These are phyloP conservation scores for Rhodeus uyekii DNA, from an alignment of 2,797 vertebrate genomes.

Conservation along the genomic window DNA sequence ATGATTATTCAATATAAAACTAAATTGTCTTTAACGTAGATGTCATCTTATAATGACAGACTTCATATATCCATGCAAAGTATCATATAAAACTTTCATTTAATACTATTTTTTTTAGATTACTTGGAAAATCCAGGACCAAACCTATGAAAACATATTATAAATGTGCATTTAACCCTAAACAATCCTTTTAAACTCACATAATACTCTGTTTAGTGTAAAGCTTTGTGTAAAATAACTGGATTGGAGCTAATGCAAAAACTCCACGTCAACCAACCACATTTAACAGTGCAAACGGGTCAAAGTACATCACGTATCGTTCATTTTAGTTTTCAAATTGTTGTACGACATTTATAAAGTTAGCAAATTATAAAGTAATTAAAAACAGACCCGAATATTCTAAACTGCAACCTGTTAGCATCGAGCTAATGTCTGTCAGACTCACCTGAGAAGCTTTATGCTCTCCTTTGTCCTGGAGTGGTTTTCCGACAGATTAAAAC, in stretches of 20 bases:
- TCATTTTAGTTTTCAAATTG: neutral
- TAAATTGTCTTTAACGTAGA: neutral
- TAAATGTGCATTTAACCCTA: neutral
- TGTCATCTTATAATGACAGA: neutral
- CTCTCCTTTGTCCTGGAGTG: neutral
- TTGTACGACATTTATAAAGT: neutral
- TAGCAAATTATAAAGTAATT: neutral
- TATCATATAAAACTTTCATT: neutral
- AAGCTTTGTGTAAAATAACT: neutral
- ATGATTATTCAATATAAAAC: neutral
- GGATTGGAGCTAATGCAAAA: neutral
- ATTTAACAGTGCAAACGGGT: neutral
- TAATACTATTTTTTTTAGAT: neutral
- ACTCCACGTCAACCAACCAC: neutral
- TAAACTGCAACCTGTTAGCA: slow-evolving; percentile 45
- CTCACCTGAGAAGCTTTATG: slow-evolving; percentile 23
- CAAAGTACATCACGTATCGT: neutral
- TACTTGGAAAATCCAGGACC: neutral
- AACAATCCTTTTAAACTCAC: neutral
- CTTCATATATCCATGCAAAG: neutral
- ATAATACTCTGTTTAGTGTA: neutral
- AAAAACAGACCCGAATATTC: neutral
- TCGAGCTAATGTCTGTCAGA: slow-evolving; percentile 26
- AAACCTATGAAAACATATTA: neutral
- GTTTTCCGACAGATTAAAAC: neutral